Percentiles rank a stretch among this genome's conserved stretches.
phyloP scores from a whole-genome alignment of 2,888 invertebrate species.

The Patella depressa region DNA sequence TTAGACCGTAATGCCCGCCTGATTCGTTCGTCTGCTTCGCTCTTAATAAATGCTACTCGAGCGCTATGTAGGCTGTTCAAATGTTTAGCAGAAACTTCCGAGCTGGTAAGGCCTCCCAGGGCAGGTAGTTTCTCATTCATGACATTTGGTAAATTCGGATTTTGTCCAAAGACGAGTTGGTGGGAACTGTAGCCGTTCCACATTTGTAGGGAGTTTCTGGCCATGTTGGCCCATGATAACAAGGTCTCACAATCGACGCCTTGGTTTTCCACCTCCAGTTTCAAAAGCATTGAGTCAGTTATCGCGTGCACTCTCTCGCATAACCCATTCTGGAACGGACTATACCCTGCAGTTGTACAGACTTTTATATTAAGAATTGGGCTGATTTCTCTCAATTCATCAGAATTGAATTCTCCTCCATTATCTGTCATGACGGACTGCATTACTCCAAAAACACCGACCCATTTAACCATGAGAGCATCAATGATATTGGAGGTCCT shows the following conservation, averaged over 20 bases:
- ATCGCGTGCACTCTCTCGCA: conserved; percentile 27
- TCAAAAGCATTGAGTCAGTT: conserved; percentile 22
- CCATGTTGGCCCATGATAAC: conserved; percentile 24
- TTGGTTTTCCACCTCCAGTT: conserved; percentile 16
- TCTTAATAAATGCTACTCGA: conserved; percentile 2
- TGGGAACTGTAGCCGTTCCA: conserved; percentile 22
- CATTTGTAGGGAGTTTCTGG: conserved; percentile 17
- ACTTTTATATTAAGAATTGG: conserved; percentile 15
- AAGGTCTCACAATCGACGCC: conserved; percentile 1
- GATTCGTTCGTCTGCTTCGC: conserved; percentile 13
- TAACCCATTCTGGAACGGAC: conserved; percentile 10
- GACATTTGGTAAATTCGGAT: conserved; percentile 6
- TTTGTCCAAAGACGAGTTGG: conserved; percentile 13
- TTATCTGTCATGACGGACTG: conserved; percentile 7
- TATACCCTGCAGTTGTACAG: conserved; percentile 25
- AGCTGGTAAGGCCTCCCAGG: not conserved
- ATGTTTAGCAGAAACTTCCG: conserved; percentile 4
- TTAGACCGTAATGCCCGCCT: conserved; percentile 5
- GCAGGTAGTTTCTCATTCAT: conserved; percentile 9
- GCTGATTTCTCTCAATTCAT: conserved; percentile 13
- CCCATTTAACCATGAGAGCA: not conserved
- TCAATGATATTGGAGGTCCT: conserved; percentile 2
- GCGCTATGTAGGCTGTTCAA: conserved; percentile 1
- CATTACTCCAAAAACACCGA: conserved; percentile 11
- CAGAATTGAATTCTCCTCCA: not conserved